Evolutionary conservation across 2,888 invertebrate genomes (phyloP).

Genomic region (Acleris emargana): DNA sequence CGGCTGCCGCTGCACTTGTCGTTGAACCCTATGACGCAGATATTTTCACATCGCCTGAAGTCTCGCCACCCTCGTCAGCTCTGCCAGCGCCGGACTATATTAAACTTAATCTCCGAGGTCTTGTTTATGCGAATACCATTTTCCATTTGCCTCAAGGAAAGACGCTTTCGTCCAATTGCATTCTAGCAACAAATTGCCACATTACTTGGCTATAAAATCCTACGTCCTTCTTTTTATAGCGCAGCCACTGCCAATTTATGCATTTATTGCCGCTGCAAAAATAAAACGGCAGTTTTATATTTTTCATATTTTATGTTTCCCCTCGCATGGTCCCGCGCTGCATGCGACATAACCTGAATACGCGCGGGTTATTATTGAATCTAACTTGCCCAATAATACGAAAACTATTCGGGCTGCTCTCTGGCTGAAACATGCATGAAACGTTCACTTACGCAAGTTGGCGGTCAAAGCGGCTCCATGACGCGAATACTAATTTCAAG

Average conservation of each 20-base stretch:
- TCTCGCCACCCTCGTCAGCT: slow-evolving; percentile 4
- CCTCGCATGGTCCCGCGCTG: not conserved
- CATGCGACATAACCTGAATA: slow-evolving; percentile 22
- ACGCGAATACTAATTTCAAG: slow-evolving; percentile 31
- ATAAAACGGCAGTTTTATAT: slow-evolving; percentile 11
- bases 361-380: slow-evolving; percentile 19
- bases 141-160: slow-evolving; percentile 1
- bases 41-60: slow-evolving; percentile 8
- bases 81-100: slow-evolving; percentile 14
- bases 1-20: slow-evolving; percentile 27
- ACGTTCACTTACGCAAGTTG: slow-evolving; percentile 15
- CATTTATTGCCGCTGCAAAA: slow-evolving; percentile 14
- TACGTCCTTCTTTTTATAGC: slow-evolving; percentile 10
- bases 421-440: slow-evolving; percentile 24
- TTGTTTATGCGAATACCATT: slow-evolving; percentile 16
- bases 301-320: slow-evolving; percentile 10
- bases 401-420: slow-evolving; percentile 7
- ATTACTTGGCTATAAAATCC: slow-evolving; percentile 1
- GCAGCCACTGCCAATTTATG: slow-evolving; percentile 6
- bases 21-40: slow-evolving; percentile 9
- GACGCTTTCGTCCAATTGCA: slow-evolving; percentile 18
- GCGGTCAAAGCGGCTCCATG: not conserved
- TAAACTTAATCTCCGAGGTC: slow-evolving; percentile 9
- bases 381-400: slow-evolving; percentile 3
- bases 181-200: slow-evolving; percentile 7